Base-by-base conservation (phyloP, 92 coral and sea anemone species). In the Isaurus tuberculatus region DNA sequence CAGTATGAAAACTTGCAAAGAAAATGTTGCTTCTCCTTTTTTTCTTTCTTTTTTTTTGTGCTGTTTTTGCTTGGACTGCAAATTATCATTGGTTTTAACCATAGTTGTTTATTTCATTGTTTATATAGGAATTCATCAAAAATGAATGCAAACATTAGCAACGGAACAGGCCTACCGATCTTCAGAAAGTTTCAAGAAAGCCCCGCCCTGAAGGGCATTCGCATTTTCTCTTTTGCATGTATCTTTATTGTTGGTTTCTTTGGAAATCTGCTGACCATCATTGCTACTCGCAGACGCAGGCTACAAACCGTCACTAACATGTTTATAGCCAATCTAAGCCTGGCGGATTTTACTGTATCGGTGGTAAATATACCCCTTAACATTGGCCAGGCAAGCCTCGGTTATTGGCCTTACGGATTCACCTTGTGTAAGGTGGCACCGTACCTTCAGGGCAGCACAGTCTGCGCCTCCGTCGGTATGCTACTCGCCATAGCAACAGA, bases 341-440 rank as follows among this genome's bases (percentile, higher is more conserved):
- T 89, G 32, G 92, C 92, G 40, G 92, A 89, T 53, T 80, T 89
- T 48, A 78, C 92, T 14, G 92, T 89, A 27, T 89, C 89, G 10
- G 46, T 89, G 14, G 65, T 89, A 25, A 72, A 84, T 23, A 73
- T 89, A 72, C 92, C 92, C 2, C 51, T 85, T 23, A 84, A 84
- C n/a, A 34, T 89, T 27, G 86, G 83, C 34, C 78, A 65, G 42
- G 83, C 92, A 19, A 89, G 80, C 26, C 81, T 89, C 0, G 89
- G 85, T 19, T 70, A 89, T 48, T 89, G 92, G 92, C 88, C 88
- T 0, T 89, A 78, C 72, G 86, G 89, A 2, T 64, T 72, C 49
- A 36, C 69, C 6, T 60, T 89, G 29, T 89, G 92, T 72, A 85
- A 89, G 61, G 71, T 84, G 20, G 83, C 73, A 81, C 92, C 92